Conservation (phyloP, 2,113 vertebrate species). For the Ptychochromis oligacanthus region DNA sequence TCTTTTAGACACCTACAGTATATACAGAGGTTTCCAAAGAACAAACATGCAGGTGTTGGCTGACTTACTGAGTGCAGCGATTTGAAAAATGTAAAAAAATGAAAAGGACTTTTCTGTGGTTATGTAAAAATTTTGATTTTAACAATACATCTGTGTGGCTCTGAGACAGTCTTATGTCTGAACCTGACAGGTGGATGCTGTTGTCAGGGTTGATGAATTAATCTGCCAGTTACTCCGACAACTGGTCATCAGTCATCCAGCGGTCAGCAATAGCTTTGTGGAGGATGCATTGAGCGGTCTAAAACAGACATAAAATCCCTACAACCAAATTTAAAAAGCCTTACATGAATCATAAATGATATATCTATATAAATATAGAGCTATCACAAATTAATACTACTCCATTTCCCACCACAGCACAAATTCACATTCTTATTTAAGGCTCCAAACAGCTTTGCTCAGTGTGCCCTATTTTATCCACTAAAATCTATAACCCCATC, state of each 20-base stretch:
- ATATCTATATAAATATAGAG: too few species aligned
- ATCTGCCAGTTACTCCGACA: conserved; percentile 1
- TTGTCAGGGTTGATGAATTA: conserved; percentile 16
- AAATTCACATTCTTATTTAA: not conserved
- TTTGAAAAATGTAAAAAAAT: too few species aligned
- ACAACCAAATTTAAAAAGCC: not conserved
- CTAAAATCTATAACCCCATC: conserved; percentile 51
- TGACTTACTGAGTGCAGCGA: not conserved
- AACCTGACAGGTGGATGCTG: conserved; percentile 26
- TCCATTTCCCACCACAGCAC: not conserved
- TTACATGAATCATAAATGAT: not conserved
- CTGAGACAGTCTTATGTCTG: not conserved
- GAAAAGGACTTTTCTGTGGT: too few species aligned
- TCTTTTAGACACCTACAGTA: not conserved
- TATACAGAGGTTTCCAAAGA: not conserved
- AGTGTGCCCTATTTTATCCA: conserved; percentile 21
- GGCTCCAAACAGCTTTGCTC: conserved; percentile 3
- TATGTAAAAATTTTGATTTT: not conserved
- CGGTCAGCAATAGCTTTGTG: conserved; percentile 18
- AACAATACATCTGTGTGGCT: not conserved
- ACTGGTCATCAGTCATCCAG: conserved; percentile 17
- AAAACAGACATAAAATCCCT: not conserved
- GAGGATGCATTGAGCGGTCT: not conserved
- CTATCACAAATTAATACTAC: not conserved
- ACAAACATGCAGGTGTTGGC: conserved; percentile 25